These are phyloP conservation scores for Creontiades dilutus DNA, from an alignment of 2,888 invertebrate genomes.

Conservation along the genomic window DNA sequence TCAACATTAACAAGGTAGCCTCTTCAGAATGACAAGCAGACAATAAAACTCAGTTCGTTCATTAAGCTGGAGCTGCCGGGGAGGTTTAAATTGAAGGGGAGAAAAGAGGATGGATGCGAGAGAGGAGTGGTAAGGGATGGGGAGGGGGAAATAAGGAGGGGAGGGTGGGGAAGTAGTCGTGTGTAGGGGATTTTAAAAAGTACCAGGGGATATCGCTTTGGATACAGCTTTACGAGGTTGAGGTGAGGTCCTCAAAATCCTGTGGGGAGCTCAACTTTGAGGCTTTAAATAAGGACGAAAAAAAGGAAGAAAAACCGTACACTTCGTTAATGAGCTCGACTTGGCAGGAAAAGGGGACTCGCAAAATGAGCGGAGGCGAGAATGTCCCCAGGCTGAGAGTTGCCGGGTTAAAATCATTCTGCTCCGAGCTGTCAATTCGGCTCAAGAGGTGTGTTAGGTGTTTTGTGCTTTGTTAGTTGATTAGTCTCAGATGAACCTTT, in stretches of 20 bases:
- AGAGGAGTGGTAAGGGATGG: background rate
- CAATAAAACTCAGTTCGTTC: conserved; percentile 67
- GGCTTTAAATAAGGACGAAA: conserved; percentile 20
- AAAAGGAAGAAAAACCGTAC: background rate
- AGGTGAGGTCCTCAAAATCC: background rate
- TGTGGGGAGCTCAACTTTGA: background rate
- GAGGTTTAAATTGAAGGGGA: conserved; percentile 45
- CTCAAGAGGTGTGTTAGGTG: no score
- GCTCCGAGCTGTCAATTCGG: no score
- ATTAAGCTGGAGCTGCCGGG: conserved; percentile 40
- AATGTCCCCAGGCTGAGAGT: background rate
- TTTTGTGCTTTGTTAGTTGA: no score
- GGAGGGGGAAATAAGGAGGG: no score
- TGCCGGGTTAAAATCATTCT: no score
- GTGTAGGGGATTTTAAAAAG: conserved; percentile 17
- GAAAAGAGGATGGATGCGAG: background rate
- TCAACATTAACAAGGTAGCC: conserved; percentile 67
- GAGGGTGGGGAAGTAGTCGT: background rate
- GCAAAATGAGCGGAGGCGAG: background rate
- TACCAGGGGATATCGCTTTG: conserved; percentile 9
- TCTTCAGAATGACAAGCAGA: conserved; percentile 68
- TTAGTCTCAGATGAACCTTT: no score
- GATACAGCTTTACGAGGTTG: background rate
- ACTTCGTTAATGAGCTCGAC: conserved; percentile 7
- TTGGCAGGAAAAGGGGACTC: background rate